Evolutionary conservation across 2,888 invertebrate species (phyloP).

Genomic region (Apoderus coryli): DNA sequence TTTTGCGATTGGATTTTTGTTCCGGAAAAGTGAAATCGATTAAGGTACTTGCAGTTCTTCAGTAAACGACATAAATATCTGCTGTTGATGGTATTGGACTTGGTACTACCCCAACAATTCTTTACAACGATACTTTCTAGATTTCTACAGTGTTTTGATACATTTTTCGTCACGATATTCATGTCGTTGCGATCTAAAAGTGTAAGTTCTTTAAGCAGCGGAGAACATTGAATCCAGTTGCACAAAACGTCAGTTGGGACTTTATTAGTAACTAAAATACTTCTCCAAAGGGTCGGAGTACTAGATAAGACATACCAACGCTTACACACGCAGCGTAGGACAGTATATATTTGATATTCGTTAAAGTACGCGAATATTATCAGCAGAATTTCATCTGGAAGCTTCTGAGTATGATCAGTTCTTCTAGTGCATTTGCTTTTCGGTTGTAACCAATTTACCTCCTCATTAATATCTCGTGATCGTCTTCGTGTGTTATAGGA

Average conservation of each 20-base stretch:
- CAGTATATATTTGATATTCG: conserved; percentile 17
- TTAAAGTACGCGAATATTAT: conserved; percentile 19
- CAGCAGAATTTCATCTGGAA: conserved; percentile 20
- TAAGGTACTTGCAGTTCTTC: conserved; percentile 17
- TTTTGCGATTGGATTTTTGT: conserved; percentile 18
- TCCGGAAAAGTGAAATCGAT: conserved; percentile 16
- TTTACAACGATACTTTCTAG: conserved; percentile 16
- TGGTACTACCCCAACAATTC: conserved; percentile 15
- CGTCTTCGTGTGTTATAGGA: no score
- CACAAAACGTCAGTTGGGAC: conserved; percentile 17
- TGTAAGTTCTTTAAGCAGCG: conserved; percentile 16
- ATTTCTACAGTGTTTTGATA: conserved; percentile 15
- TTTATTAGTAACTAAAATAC: conserved; percentile 15
- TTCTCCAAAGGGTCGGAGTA: conserved; percentile 19
- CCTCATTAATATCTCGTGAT: no score
- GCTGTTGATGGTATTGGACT: conserved; percentile 14
- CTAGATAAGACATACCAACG: conserved; percentile 18
- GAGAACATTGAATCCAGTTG: conserved; percentile 19
- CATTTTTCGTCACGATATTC: conserved; percentile 14
- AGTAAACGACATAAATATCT: conserved; percentile 16
- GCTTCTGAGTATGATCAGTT: conserved; percentile 11
- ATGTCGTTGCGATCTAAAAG: conserved; percentile 16
- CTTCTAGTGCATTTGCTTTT: conserved; percentile 15
- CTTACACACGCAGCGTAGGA: conserved; percentile 17
- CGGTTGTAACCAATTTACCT: no score